Percentiles rank a stretch among this genome's conserved stretches.
These are phyloP conservation scores for Zalophus californianus DNA, from an alignment of 2,797 vertebrate genomes.

Conservation along the genomic window DNA sequence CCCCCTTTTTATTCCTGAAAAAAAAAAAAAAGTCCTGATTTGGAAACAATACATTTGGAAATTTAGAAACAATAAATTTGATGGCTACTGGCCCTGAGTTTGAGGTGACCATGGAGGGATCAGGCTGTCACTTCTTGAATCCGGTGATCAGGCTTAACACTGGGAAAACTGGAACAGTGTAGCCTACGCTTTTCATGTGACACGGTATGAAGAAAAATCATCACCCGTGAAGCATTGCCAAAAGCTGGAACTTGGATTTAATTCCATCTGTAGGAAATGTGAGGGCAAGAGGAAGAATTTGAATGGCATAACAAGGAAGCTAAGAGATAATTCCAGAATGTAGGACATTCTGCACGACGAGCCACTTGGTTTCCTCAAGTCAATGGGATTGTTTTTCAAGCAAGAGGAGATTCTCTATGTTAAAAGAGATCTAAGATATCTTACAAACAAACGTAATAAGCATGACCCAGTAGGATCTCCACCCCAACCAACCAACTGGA, in stretches of 20 bases:
- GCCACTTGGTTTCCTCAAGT: not conserved
- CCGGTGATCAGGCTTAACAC: not conserved
- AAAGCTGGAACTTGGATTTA: not conserved
- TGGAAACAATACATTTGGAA: no score
- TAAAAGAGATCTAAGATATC: not conserved
- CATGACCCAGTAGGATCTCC: not conserved
- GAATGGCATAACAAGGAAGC: not conserved
- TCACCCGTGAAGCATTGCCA: not conserved
- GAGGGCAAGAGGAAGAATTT: not conserved
- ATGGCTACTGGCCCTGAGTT: not conserved
- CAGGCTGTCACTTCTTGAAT: not conserved
- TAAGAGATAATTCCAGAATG: not conserved
- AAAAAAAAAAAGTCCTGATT: not conserved
- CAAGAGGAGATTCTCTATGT: not conserved
- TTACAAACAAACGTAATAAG: not conserved
- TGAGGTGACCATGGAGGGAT: not conserved
- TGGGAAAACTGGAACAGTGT: not conserved
- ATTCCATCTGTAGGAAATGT: not conserved
- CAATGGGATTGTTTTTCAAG: not conserved
- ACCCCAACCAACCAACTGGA: not conserved
- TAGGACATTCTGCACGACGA: not conserved
- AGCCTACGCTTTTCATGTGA: accelerated
- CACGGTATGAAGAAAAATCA: not conserved
- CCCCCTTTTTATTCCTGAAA: not conserved
- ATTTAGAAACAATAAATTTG: not conserved